Percentiles rank a stretch among this genome's conserved stretches.
These are phyloP conservation scores for Leptatherina wallacei DNA, from an alignment of 2,797 vertebrate species.

Conservation along the genomic window DNA sequence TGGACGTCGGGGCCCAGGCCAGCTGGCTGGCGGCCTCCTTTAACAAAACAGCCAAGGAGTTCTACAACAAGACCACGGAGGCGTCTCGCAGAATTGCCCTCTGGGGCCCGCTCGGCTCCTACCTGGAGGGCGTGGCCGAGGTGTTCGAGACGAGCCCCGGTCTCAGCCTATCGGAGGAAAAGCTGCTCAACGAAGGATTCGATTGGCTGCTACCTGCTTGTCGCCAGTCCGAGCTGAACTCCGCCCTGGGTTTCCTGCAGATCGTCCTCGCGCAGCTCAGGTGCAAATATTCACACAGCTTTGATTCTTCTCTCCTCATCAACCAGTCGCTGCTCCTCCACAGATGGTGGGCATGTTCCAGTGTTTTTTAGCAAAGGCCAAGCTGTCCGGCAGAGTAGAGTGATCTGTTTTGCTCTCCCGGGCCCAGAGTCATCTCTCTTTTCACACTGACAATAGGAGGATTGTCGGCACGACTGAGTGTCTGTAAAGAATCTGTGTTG, in stretches of 20 bases:
- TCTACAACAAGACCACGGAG: slow-evolving; percentile 91
- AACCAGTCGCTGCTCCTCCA: slow-evolving; percentile 15
- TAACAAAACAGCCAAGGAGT: slow-evolving; percentile 90
- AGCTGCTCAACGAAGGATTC: slow-evolving; percentile 93
- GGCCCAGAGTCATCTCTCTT: slow-evolving; percentile 42
- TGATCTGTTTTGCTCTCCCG: slow-evolving; percentile 37
- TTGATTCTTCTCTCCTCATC: slow-evolving; percentile 24
- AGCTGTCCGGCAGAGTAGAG: slow-evolving; percentile 34
- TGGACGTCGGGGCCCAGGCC: slow-evolving; percentile 89
- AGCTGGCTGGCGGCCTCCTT: slow-evolving; percentile 88
- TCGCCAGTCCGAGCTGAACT: slow-evolving; percentile 88
- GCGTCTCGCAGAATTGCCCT: slow-evolving; percentile 86
- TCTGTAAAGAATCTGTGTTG: slow-evolving; percentile 61
- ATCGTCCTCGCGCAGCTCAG: slow-evolving; percentile 89
- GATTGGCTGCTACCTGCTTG: slow-evolving; percentile 93
- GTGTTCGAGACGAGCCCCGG: slow-evolving; percentile 90
- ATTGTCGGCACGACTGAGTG: slow-evolving; percentile 60
- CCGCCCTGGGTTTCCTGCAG: slow-evolving; percentile 90
- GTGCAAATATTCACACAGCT: slow-evolving; percentile 54
- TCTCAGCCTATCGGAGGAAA: slow-evolving; percentile 91
- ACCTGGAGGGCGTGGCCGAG: slow-evolving; percentile 93
- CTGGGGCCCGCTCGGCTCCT: slow-evolving; percentile 92
- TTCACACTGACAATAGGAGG: slow-evolving; percentile 65
- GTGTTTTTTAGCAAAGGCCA: slow-evolving; percentile 41
- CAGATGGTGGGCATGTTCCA: slow-evolving; percentile 34